Base-by-base conservation (phyloP, 2,888 invertebrate genomes). In the Cremastobaeus sp. region DNA sequence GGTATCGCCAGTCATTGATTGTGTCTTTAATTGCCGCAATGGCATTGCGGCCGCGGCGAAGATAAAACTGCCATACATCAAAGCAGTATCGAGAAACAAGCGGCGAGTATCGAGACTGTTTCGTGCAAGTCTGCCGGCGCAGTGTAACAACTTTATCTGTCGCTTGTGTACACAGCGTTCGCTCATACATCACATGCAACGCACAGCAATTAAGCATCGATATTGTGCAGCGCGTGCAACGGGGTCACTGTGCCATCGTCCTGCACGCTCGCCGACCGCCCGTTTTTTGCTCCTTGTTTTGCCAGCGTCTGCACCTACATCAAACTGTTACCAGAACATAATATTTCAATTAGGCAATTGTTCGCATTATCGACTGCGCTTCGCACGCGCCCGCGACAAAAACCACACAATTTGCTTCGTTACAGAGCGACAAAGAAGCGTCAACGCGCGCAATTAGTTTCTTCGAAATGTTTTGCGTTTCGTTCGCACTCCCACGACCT, bases 181-280 rank as follows among this genome's bases (percentile, higher is more conserved):
- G 41, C 62, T 41, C 69, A 65, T 66, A 66, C 66, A 74, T 74
- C 64, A 70, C 70, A 66, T 70, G 74, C 66, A 65, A 28, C 65
- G 35, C 37, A 39, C 8, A 50, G 70, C 70, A 70, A 74, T 74
- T 74, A 74, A 74, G 54, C 74, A 41, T 70, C 74, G 66, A 74
- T 70, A 74, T 74, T 65, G 74, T 52, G 59, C 43, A 43, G 25
- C 41, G 43, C 64, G 45, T 47, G 57, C 65, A 70, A 68, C 50
- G 55, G 30, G 74, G 74, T 70, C 37, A 74, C 74, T 69, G 55
- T 74, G 74, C 32, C 74, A 64, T 54, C 64, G 64, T 52, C 54
- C 64, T 65, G 60, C 18, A n/a, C n/a, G n/a, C n/a, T n/a, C n/a
- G n/a, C 11, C 28, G 14, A 30, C 43, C 9, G 18, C 4, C 32